These are phyloP conservation scores for Oreochromis grahami DNA, from an alignment of 2,797 vertebrate species.

Conservation along the genomic window DNA sequence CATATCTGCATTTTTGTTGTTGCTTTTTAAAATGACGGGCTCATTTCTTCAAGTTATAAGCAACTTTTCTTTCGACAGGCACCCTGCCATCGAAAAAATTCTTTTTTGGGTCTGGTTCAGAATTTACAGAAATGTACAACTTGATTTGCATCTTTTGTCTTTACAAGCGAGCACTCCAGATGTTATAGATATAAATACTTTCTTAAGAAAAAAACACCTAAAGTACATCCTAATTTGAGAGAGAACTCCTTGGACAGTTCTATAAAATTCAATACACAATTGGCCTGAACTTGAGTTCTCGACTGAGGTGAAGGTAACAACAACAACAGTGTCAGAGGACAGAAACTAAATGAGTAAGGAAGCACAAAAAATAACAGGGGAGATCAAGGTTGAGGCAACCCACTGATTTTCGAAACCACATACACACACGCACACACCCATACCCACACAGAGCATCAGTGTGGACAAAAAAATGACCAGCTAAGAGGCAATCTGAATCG, in stretches of 20 bases:
- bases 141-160: not conserved
- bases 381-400: not conserved
- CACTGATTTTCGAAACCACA: constrained; percentile 1
- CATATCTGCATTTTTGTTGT: not conserved
- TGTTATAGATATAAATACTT: not conserved
- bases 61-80: not conserved
- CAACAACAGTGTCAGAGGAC: not conserved
- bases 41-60: not conserved
- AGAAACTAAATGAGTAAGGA: not conserved
- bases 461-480: not conserved
- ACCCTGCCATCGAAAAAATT: not conserved
- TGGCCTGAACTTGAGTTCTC: not conserved
- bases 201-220: not conserved
- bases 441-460: not conserved
- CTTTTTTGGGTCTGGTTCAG: not conserved
- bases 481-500: not conserved
- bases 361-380: not conserved
- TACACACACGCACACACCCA: not conserved
- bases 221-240: not conserved
- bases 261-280: not conserved
- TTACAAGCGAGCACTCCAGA: not conserved
- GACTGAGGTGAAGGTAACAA: not conserved
- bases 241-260: not conserved
- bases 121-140: not conserved
- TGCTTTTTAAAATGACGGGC: constrained; percentile 1